Evolutionary conservation across 2,888 invertebrate genomes (phyloP).

Genomic region (Griposia aprilina): DNA sequence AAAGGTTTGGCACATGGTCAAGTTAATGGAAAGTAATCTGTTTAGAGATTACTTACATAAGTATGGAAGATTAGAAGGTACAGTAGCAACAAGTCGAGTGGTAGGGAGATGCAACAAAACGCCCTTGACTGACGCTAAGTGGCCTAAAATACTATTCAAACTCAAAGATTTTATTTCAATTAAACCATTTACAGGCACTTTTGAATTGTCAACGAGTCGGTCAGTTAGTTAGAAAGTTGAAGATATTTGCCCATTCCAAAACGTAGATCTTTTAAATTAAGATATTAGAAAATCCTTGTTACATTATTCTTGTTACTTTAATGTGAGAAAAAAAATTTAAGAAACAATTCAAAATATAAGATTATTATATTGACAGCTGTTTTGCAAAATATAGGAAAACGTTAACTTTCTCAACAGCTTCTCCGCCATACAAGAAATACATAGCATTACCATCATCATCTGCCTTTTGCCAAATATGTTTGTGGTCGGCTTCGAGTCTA

Average conservation of each 20-base stretch:
- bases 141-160: background rate
- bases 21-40: background rate
- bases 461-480: too few relatives aligned
- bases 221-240: too few relatives aligned
- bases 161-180: too few relatives aligned
- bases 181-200: too few relatives aligned
- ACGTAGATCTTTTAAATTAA: too few relatives aligned
- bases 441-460: slow-evolving; percentile 18
- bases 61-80: background rate
- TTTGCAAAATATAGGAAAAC: background rate
- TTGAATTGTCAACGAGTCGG: too few relatives aligned
- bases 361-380: slow-evolving; percentile 11
- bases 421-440: slow-evolving; percentile 25
- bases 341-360: too few relatives aligned
- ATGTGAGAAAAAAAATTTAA: too few relatives aligned
- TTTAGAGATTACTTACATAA: background rate
- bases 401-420: slow-evolving; percentile 19
- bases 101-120: background rate
- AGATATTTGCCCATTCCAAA: too few relatives aligned
- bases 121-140: background rate
- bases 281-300: too few relatives aligned
- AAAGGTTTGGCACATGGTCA: slow-evolving; percentile 23
- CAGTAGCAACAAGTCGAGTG: background rate
- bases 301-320: too few relatives aligned
- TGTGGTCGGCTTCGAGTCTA: too few relatives aligned